A percentile compares a stretch with the other conserved stretches of the same genome.
Evolutionary conservation across 64 coral and sea anemone genomes (phyloP).

Genomic region (Dendronephthya gigantea): DNA sequence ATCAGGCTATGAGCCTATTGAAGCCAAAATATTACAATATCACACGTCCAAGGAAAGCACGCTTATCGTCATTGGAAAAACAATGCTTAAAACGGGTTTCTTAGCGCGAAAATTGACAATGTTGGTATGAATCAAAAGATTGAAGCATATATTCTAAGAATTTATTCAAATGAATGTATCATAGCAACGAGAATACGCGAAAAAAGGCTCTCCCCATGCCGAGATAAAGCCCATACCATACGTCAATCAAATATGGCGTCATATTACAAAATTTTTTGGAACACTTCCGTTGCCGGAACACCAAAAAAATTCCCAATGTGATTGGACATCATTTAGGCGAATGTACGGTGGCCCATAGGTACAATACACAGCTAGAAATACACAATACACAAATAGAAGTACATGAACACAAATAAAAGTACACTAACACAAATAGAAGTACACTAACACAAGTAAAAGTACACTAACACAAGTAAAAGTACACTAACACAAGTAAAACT

Average conservation of each 20-base stretch:
- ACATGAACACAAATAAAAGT: no score
- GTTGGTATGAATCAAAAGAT: conserved; percentile 27
- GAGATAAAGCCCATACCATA: background rate
- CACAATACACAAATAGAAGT: no score
- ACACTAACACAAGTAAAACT: no score
- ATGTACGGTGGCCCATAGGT: no score
- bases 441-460: no score
- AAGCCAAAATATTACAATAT: background rate
- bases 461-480: no score
- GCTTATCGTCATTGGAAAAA: background rate
- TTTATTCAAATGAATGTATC: conserved; percentile 7
- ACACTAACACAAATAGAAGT: no score
- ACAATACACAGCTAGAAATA: no score
- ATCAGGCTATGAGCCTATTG: background rate
- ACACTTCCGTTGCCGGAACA: conserved; percentile 15
- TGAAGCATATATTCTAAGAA: background rate
- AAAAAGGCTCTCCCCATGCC: conserved; percentile 21
- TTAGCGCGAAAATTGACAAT: conserved; percentile 20
- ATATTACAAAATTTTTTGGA: background rate
- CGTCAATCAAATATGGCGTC: conserved; percentile 20
- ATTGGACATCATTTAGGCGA: no score
- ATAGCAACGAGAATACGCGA: background rate
- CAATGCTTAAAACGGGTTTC: background rate
- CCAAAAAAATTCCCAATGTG: conserved; percentile 15
- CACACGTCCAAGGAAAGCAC: background rate